phyloP scores from a whole-genome alignment of 2,888 invertebrate genomes.

The Cyaniris semiargus region DNA sequence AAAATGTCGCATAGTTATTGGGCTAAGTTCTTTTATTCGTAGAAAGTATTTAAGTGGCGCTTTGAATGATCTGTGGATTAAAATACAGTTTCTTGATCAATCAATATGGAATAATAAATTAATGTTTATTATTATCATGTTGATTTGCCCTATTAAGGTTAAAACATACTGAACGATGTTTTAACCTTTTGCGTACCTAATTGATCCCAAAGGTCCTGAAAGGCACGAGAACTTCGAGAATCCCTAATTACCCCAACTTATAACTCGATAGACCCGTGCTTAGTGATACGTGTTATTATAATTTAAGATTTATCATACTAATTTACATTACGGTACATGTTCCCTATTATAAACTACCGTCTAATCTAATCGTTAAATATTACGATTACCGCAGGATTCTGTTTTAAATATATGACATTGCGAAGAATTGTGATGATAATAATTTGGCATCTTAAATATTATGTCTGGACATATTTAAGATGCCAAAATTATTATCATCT shows the following conservation, averaged over 20 bases:
- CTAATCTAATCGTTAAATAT: no score
- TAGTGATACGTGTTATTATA: conserved; percentile 16
- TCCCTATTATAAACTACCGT: neutral
- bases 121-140: neutral
- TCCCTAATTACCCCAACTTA: conserved; percentile 1
- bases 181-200: conserved; percentile 20
- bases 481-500: no score
- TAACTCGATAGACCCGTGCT: conserved; percentile 20
- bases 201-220: conserved; percentile 7
- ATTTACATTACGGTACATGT: neutral
- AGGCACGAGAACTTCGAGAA: conserved; percentile 12
- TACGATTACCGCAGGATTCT: neutral
- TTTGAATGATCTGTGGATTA: no score
- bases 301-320: conserved; percentile 15
- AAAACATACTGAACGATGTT: no score
- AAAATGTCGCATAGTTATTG: neutral
- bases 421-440: no score
- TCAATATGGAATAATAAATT: no score
- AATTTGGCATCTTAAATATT: no score
- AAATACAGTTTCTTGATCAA: no score
- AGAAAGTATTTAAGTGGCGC: no score
- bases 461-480: no score
- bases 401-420: neutral
- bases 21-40: neutral
- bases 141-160: neutral